These are phyloP conservation scores for Mugil cephalus DNA, from an alignment of 2,113 vertebrate species.

Conservation along the genomic window DNA sequence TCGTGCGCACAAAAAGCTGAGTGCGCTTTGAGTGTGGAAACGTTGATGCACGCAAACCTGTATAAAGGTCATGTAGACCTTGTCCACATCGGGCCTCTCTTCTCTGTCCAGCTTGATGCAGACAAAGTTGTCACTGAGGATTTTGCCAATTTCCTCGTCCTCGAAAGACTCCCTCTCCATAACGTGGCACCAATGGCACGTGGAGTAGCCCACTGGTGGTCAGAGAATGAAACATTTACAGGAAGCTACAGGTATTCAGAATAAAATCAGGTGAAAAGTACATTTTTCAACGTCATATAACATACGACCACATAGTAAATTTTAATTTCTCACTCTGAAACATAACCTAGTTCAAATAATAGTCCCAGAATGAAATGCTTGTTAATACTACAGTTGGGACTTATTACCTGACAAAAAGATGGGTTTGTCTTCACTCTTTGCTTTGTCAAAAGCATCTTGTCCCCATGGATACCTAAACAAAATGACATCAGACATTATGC, in stretches of 20 bases:
- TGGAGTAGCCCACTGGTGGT: slow-evolving; percentile 93
- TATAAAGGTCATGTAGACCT: slow-evolving; percentile 96
- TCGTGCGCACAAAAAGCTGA: neutral
- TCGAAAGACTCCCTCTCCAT: slow-evolving; percentile 97
- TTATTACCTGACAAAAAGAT: slow-evolving; percentile 94
- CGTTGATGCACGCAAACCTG: slow-evolving; percentile 82
- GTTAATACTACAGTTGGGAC: accelerated
- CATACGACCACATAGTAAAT: too few species aligned
- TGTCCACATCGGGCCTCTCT: slow-evolving; percentile 95
- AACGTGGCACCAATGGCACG: slow-evolving; percentile 97
- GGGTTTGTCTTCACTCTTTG: slow-evolving; percentile 90
- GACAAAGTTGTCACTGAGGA: slow-evolving; percentile 92
- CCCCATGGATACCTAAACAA: slow-evolving; percentile 92
- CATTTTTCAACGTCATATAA: neutral
- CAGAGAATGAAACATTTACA: slow-evolving; percentile 1
- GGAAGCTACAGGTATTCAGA: neutral
- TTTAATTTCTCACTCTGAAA: neutral
- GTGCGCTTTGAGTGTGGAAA: neutral
- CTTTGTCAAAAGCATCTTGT: slow-evolving; percentile 93
- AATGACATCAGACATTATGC: neutral
- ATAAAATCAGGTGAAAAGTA: neutral
- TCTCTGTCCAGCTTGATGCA: slow-evolving; percentile 95
- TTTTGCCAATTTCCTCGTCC: slow-evolving; percentile 88
- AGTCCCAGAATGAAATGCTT: neutral
- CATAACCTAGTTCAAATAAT: neutral